These are phyloP conservation scores for Coenobita brevimanus DNA, from an alignment of 1,140 invertebrate species.

Conservation along the genomic window DNA sequence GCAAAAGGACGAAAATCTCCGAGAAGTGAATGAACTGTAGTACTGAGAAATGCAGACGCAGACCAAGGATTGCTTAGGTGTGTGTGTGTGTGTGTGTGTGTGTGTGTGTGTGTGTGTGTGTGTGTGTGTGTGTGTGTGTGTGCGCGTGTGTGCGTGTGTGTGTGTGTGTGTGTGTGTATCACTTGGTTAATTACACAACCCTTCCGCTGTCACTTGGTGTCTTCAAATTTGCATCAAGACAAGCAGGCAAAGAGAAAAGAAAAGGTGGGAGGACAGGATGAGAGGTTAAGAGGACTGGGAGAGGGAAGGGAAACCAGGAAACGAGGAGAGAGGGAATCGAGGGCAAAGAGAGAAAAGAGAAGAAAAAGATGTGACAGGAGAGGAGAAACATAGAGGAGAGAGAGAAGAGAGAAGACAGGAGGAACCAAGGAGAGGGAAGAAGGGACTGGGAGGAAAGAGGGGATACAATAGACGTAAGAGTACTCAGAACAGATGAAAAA, in stretches of 20 bases:
- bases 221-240: not conserved
- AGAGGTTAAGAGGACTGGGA: not conserved
- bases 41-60: not conserved
- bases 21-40: too few relatives aligned
- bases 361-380: not conserved
- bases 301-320: not conserved
- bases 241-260: not conserved
- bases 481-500: too few relatives aligned
- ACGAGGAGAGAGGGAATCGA: not conserved
- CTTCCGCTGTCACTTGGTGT: too few relatives aligned
- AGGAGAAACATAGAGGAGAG: not conserved
- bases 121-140: too few relatives aligned
- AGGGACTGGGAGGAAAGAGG: not conserved
- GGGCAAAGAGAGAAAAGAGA: not conserved
- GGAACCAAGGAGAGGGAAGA: not conserved
- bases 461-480: not conserved
- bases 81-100: conserved; percentile 1
- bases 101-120: not conserved
- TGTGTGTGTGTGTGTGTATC: too few relatives aligned
- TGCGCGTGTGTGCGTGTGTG: too few relatives aligned
- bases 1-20: too few relatives aligned
- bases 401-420: not conserved
- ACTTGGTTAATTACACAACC: too few relatives aligned
- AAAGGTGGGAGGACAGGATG: not conserved
- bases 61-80: not conserved